Base-by-base conservation (phyloP, 2,797 vertebrate genomes). In the Gymnothorax reevesii region DNA sequence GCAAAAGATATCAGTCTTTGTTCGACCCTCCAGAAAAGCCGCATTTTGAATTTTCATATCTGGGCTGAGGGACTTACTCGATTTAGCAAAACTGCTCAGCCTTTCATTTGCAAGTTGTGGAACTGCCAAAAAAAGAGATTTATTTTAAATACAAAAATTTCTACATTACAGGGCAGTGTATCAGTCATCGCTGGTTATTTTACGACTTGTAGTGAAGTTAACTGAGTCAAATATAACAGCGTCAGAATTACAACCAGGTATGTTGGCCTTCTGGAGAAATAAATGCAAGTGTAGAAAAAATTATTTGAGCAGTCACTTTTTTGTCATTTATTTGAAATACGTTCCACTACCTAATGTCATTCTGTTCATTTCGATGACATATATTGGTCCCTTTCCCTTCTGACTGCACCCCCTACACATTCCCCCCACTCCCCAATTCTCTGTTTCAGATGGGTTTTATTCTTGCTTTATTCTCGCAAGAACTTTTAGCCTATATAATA, bases 191-290 rank as follows among this genome's bases (percentile, higher is more conserved):
- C 57, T 89, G 87, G 82, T 87, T 89, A 89, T 94, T 94, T 91
- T 90, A 91, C 88, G 86, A 87, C 88, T 88, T 87, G 89, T 93
- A 92, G 94, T 94, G 89, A 91, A 91, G 91, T 94, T 93, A 92
- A 92, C 91, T 91, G 90, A 93, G 90, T 90, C 91, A 86, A 86
- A 87, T 90, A 84, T 92, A 89, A 87, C 84, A 88, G 88, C 84
- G 88, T 90, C 91, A 89, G 88, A 91, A 91, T 92, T 89, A 87
- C 90, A 92, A 89, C 88, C 89, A 86, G 92, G 92, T 94, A 89
- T 89, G 91, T 93, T 73, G 6, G 69, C 69, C 69, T 92, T 92
- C 66, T 75, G 84, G 85, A 92, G 89, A 88, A 89, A 92, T 91
- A 92, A 93, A 85, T 83, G 88, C 90, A 90, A 88, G 85, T 89